Conservation (phyloP, 2,888 invertebrate genomes). For the Netelia inedita region DNA sequence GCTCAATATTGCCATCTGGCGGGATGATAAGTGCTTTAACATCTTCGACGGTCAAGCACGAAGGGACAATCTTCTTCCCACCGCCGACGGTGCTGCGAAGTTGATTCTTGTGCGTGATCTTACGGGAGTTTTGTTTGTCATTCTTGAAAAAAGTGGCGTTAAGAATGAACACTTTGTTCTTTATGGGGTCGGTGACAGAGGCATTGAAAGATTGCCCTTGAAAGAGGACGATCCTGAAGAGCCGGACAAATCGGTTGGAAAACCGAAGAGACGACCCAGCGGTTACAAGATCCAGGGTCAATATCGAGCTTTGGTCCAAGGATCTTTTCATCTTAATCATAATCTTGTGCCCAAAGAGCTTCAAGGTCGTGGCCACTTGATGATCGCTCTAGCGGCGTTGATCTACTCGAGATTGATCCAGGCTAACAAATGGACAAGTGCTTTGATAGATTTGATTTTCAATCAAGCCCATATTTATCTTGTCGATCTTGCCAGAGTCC, state of each 20-base stretch:
- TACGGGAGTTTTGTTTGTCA: constrained; percentile 77
- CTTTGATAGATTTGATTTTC: constrained; percentile 81
- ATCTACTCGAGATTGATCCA: constrained; percentile 80
- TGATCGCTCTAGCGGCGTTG: constrained; percentile 78
- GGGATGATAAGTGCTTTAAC: constrained; percentile 73
- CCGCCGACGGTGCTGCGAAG: constrained; percentile 75
- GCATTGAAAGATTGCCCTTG: constrained; percentile 68
- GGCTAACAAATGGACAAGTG: constrained; percentile 80
- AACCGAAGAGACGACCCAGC: constrained; percentile 75
- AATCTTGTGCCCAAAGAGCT: constrained; percentile 75
- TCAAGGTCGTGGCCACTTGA: constrained; percentile 76
- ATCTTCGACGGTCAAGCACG: constrained; percentile 82
- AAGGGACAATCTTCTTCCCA: constrained; percentile 71
- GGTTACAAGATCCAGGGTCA: constrained; percentile 76
- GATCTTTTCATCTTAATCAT: constrained; percentile 79
- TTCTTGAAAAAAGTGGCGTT: constrained; percentile 80
- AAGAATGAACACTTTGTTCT: constrained; percentile 80
- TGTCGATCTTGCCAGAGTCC: constrained; percentile 78
- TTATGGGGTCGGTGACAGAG: constrained; percentile 73
- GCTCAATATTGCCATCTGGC: constrained; percentile 81
- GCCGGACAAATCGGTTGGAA: constrained; percentile 61
- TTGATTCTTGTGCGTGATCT: constrained; percentile 78
- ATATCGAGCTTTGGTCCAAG: constrained; percentile 79
- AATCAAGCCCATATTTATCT: constrained; percentile 82
- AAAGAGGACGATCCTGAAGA: constrained; percentile 67